Evolutionary conservation across 2,113 vertebrate species (phyloP).

Genomic region (Natator depressus): DNA sequence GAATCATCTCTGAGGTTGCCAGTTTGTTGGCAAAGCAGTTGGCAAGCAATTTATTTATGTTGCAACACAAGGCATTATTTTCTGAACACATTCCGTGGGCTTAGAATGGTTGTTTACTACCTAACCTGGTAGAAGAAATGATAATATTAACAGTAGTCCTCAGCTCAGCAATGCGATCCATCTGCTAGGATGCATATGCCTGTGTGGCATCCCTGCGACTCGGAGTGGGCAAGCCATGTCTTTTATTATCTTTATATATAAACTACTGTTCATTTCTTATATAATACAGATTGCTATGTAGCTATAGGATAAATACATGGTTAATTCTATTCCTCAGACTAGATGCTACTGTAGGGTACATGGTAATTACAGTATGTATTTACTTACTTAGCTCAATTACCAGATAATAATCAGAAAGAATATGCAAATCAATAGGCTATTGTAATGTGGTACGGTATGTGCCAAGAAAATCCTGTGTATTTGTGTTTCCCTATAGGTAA

Average conservation of each 20-base stretch:
- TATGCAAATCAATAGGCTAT: conserved; percentile 71
- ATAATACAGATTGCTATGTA: conserved; percentile 53
- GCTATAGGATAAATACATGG: conserved; percentile 44
- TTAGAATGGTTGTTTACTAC: neutral
- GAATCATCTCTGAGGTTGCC: neutral
- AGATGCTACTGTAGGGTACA: conserved; percentile 63
- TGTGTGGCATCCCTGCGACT: neutral
- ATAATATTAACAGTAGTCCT: neutral
- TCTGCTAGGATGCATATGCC: neutral
- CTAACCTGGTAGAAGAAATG: neutral
- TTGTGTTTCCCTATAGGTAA: conserved; percentile 41
- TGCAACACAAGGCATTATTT: neutral
- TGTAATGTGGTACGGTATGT: conserved; percentile 52
- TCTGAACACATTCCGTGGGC: neutral
- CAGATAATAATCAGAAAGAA: conserved; percentile 74
- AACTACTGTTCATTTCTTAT: conserved; percentile 32
- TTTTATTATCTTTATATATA: neutral
- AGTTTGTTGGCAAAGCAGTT: neutral
- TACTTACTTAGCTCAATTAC: conserved; percentile 71
- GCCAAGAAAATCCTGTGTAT: conserved; percentile 56
- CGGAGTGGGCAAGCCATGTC: neutral
- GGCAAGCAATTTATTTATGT: conserved; percentile 8
- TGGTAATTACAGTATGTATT: conserved; percentile 73
- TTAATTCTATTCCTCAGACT: conserved; percentile 59
- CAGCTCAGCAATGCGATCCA: neutral